Evolutionary conservation across 2,888 invertebrate genomes (phyloP), one percentile per base, ranked within the genome.

Genomic region (Nowickia ferox): DNA sequence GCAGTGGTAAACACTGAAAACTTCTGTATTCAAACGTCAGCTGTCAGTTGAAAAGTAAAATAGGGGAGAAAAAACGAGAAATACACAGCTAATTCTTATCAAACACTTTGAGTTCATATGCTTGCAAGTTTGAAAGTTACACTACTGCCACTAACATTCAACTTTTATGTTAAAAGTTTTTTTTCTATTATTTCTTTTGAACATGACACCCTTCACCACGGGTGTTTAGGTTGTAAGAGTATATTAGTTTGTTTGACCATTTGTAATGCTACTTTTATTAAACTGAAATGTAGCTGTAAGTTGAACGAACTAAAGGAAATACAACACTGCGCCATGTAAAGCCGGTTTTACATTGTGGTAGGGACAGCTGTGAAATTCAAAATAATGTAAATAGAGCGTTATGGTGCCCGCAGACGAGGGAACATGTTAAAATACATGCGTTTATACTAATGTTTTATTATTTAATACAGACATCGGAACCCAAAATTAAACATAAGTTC

Each of bases 21-120:
- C 42, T 15, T 8, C 48, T 53, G 30, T 59, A 66, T 81, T 81
- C 44, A 66, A 81, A 74, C 74, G 74, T 85, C 84, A 85, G 81
- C 68, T 81, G 80, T 72, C 76, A 72, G 66, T 63, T 59, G 55
- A 55, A 30, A 30, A 77, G 65, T 72, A 77, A 30, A 30, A 71
- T 48, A 68, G 71, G 75, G 48, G 63, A 75, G 51, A 75, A 51
- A 46, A 19, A 68, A 72, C 6, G 10, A 46, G 40, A 65, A 42
- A 57, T 51, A 53, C 9, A 53, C 30, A n/a, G 2, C 15, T 15
- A 51, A 17, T 19, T 53, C 30, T 9, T 55, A 61, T 77, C 77
- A 68, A 42, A 44, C 71, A 76, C 22, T 74, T 51, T 19, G 19
- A 17, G 22, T 22, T n/a, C 42, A 51, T 59, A 42, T 42, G 10